phyloP scores from a whole-genome alignment of 2,888 invertebrate species.

The Pandemis cinnamomeana region DNA sequence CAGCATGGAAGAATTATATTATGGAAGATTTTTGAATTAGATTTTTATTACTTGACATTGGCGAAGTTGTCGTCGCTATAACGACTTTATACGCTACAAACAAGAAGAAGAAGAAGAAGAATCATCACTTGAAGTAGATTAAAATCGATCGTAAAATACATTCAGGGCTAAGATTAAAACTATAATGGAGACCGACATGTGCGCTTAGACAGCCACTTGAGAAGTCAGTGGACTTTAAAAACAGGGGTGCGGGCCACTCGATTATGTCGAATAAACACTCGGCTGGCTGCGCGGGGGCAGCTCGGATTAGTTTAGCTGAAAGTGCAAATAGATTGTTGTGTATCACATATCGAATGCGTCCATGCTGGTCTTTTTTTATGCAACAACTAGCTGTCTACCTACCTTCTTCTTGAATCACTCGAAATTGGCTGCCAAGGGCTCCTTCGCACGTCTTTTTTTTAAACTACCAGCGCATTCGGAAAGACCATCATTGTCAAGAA shows the following conservation, averaged over 20 bases:
- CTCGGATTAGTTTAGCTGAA: conserved; percentile 29
- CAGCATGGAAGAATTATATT: too few species aligned
- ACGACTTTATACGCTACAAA: too few species aligned
- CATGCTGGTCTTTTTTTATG: too few species aligned
- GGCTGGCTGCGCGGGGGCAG: conserved; percentile 46
- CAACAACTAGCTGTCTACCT: too few species aligned
- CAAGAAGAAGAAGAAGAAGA: background rate
- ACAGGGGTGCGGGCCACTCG: conserved; percentile 65
- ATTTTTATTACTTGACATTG: too few species aligned
- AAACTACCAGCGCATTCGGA: too few species aligned
- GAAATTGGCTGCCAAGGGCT: too few species aligned
- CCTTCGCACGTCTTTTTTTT: too few species aligned
- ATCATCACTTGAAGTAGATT: conserved; percentile 2
- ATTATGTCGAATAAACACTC: conserved; percentile 75
- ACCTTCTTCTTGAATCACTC: too few species aligned
- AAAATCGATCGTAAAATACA: conserved; percentile 33
- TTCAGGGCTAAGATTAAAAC: conserved; percentile 52
- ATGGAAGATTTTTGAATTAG: too few species aligned
- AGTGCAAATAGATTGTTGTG: conserved; percentile 28
- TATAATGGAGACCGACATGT: conserved; percentile 65
- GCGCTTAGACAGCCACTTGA: conserved; percentile 57
- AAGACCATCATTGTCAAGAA: too few species aligned
- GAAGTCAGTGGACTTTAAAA: conserved; percentile 68
- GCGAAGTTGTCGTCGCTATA: too few species aligned
- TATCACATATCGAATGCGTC: background rate